Conservation (phyloP, 1,140 invertebrate species). For the Neocloeon triangulifer region DNA sequence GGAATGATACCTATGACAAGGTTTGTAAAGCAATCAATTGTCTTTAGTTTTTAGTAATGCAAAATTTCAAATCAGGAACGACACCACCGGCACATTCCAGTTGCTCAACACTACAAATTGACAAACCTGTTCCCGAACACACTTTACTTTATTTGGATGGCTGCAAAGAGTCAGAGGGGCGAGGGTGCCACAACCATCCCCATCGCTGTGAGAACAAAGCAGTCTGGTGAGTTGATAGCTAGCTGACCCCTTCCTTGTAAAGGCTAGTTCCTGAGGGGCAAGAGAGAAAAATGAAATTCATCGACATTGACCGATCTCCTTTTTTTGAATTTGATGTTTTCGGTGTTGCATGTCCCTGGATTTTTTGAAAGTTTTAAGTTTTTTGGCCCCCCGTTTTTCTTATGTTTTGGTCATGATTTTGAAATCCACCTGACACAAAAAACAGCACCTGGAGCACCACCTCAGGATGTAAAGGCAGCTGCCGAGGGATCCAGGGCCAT, state of each 20-base stretch:
- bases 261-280: no score
- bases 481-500: slow-evolving; percentile 71
- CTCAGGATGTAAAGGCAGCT: slow-evolving; percentile 72
- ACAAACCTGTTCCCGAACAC: slow-evolving; percentile 83
- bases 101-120: slow-evolving; percentile 65
- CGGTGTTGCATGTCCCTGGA: no score
- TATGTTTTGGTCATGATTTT: no score
- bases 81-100: slow-evolving; percentile 44
- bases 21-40: slow-evolving; percentile 23
- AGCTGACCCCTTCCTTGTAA: no score
- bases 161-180: slow-evolving; percentile 71
- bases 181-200: slow-evolving; percentile 89
- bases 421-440: no score
- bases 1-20: slow-evolving; percentile 89
- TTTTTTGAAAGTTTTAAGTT: no score
- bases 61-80: no score
- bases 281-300: no score
- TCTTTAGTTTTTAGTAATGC: no score
- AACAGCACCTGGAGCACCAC: slow-evolving; percentile 82
- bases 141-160: slow-evolving; percentile 86
- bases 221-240: slow-evolving; percentile 97
- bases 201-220: slow-evolving; percentile 78
- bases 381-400: no score
- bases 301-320: no score
- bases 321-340: no score